A percentile compares a stretch with the other conserved stretches of the same genome.
Evolutionary conservation across 1,140 invertebrate species (phyloP).

Genomic region (Riptortus pedestris): DNA sequence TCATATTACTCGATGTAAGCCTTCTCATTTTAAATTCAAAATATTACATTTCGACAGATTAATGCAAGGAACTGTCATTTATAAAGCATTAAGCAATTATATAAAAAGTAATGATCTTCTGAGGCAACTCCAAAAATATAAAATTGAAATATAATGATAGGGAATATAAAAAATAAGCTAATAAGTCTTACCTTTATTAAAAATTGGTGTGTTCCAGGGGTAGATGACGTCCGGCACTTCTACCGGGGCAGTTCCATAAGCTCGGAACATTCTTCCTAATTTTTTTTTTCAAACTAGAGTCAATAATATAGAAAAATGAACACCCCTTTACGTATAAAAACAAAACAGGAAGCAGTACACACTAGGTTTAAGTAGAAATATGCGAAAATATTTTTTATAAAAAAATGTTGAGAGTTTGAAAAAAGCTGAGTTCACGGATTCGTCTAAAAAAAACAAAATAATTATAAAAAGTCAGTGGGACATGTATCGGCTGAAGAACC

Average conservation of each 20-base stretch:
- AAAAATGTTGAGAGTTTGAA: not conserved
- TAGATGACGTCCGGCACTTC: conserved; percentile 26
- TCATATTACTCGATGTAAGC: too few species aligned
- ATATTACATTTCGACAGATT: too few species aligned
- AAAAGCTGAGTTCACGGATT: not conserved
- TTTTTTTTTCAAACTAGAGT: conserved; percentile 11
- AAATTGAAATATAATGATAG: too few species aligned
- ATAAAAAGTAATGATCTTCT: too few species aligned
- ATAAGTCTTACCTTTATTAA: conserved; percentile 26
- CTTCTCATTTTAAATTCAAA: too few species aligned
- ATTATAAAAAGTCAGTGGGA: not conserved
- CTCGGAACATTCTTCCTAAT: conserved; percentile 23
- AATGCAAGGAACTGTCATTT: too few species aligned
- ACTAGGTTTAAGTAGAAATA: not conserved
- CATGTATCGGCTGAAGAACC: not conserved
- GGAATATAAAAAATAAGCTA: too few species aligned
- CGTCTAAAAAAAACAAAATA: not conserved
- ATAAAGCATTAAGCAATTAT: too few species aligned
- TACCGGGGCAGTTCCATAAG: conserved; percentile 25
- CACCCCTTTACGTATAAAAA: not conserved
- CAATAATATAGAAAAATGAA: conserved; percentile 4
- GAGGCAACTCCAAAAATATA: too few species aligned
- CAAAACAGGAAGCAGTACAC: not conserved
- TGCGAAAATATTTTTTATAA: not conserved
- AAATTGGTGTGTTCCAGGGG: conserved; percentile 24